Evolutionary conservation across 2,113 vertebrate species (phyloP).

Genomic region (Urocynchramus pylzowi): DNA sequence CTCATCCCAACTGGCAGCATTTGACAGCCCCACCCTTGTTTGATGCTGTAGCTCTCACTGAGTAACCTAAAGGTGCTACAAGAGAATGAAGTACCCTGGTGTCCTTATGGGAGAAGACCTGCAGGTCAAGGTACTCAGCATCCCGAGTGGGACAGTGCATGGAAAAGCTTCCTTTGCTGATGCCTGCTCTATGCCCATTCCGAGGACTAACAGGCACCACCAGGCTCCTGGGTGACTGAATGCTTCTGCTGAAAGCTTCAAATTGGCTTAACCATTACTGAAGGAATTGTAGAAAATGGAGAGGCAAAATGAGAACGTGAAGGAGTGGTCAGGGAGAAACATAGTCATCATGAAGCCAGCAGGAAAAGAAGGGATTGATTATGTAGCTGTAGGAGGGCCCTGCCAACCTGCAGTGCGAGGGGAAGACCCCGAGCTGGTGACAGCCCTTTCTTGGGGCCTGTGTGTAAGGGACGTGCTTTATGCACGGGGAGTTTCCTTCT

Average conservation of each 20-base stretch:
- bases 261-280: background rate
- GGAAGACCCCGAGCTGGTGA: background rate
- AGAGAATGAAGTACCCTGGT: background rate
- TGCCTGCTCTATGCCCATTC: background rate
- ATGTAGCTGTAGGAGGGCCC: background rate
- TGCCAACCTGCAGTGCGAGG: background rate
- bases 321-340: background rate
- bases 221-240: background rate
- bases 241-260: background rate
- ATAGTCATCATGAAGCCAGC: background rate
- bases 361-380: slow-evolving; percentile 18
- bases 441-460: background rate
- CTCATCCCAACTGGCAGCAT: slow-evolving; percentile 15
- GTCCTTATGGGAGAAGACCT: background rate
- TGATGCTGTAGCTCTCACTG: background rate
- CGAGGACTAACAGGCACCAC: background rate
- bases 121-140: background rate
- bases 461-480: background rate
- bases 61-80: background rate
- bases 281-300: background rate
- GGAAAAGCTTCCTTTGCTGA: background rate
- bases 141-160: background rate
- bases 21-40: background rate
- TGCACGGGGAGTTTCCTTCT: background rate
- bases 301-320: background rate